Conservation (phyloP, 2,797 vertebrate species). For the Acestrorhynchus altus region DNA sequence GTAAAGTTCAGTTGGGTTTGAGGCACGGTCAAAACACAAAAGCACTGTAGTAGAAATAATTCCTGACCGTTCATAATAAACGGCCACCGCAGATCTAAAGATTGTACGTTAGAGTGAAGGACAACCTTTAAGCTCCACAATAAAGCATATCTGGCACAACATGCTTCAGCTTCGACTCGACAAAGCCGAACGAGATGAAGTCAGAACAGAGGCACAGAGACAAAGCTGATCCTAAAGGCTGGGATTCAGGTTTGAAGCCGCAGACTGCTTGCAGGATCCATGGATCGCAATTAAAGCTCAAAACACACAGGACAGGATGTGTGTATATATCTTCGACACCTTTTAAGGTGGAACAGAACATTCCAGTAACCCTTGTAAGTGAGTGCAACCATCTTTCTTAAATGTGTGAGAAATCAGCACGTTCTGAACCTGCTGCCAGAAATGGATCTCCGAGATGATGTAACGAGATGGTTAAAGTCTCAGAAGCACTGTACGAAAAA, state of each 20-base stretch:
- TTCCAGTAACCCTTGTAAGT: no score
- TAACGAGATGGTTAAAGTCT: no score
- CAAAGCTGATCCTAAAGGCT: not conserved
- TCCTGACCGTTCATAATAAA: not conserved
- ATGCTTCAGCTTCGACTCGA: not conserved
- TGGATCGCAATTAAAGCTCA: no score
- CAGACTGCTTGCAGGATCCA: not conserved
- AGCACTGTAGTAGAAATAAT: not conserved
- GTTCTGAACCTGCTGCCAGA: no score
- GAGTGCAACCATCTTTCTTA: no score
- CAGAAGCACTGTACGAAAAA: no score
- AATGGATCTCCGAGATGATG: no score
- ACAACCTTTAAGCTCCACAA: not conserved
- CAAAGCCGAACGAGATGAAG: not conserved
- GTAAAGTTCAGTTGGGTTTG: not conserved
- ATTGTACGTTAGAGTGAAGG: not conserved
- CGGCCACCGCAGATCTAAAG: not conserved
- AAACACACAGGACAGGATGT: no score
- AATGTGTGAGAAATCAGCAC: no score
- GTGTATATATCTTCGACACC: no score
- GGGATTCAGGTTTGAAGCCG: not conserved
- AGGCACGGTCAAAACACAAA: not conserved
- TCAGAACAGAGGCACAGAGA: not conserved
- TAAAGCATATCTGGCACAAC: conserved; percentile 8
- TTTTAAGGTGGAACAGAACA: no score